Percentiles rank a stretch among this genome's conserved stretches.
phyloP scores from a whole-genome alignment of 2,113 vertebrate species.

The Chionodraco myersi region DNA sequence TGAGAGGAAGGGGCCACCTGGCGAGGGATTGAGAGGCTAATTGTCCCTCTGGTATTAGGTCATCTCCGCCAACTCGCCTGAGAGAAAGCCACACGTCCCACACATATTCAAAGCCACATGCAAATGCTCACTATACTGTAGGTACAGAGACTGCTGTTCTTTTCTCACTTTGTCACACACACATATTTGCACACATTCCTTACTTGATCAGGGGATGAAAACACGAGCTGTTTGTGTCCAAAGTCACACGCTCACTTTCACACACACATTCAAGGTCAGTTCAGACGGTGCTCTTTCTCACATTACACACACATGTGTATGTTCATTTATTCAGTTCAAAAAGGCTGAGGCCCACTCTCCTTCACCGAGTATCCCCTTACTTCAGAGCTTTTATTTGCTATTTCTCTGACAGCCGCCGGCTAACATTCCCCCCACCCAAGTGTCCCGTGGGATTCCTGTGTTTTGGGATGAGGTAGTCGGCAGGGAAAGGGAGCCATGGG shows the following conservation, averaged over 20 bases:
- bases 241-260: not conserved
- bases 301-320: conserved; percentile 18
- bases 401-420: conserved; percentile 1
- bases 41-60: conserved; percentile 51
- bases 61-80: conserved; percentile 38
- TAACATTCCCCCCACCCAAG: conserved; percentile 25
- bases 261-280: conserved; percentile 15
- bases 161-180: not conserved
- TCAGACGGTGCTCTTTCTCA: conserved; percentile 10
- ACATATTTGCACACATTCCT: conserved; percentile 10
- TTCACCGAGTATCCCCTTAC: conserved; percentile 49
- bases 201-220: conserved; percentile 6
- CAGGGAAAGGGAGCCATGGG: not conserved
- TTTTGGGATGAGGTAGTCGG: conserved; percentile 14
- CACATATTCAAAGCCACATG: not conserved
- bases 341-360: conserved; percentile 12
- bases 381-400: conserved; percentile 39
- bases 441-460: conserved; percentile 3
- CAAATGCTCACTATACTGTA: conserved; percentile 16
- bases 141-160: not conserved
- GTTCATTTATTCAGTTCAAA: conserved; percentile 16
- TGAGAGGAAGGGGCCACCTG: conserved; percentile 55
- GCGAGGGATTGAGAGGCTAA: conserved; percentile 48
- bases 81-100: not conserved
- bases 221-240: not conserved